Percentiles rank a stretch among this genome's conserved stretches.
Conservation (phyloP, 1,140 invertebrate species). For the Anastrepha obliqua region DNA sequence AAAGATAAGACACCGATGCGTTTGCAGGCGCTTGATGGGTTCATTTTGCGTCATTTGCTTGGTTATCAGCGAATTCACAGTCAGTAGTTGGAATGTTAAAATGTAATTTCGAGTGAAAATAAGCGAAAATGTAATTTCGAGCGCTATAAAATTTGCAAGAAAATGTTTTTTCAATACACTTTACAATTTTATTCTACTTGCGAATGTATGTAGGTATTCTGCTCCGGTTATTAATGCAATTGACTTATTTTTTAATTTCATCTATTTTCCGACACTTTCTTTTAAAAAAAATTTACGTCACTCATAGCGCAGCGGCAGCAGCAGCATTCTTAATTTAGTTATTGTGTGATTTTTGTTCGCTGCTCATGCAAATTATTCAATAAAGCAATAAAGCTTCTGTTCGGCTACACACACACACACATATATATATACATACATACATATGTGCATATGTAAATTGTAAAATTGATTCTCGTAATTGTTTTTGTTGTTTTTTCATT, state of each 20-base stretch:
- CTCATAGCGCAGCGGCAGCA: not conserved
- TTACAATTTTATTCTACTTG: too few relatives aligned
- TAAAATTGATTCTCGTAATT: not conserved
- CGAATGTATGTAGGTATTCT: too few relatives aligned
- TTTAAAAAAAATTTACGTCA: slow-evolving; percentile 27
- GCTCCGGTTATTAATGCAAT: too few relatives aligned
- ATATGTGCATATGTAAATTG: not conserved
- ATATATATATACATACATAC: too few relatives aligned
- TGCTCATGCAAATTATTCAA: slow-evolving; percentile 41
- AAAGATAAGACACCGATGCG: slow-evolving; percentile 23
- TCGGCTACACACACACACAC: not conserved
- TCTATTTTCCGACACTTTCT: not conserved
- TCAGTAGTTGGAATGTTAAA: not conserved
- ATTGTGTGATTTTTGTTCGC: slow-evolving; percentile 36
- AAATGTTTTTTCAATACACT: not conserved
- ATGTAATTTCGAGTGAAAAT: not conserved
- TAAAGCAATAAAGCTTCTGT: not conserved
- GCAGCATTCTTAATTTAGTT: not conserved
- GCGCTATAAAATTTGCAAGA: not conserved
- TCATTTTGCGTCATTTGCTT: not conserved
- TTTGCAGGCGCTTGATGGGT: not conserved
- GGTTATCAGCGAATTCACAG: not conserved
- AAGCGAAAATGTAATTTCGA: too few relatives aligned
- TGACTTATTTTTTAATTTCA: too few relatives aligned
- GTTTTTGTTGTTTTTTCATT: not conserved